These are phyloP conservation scores for Chamaetylas fuelleborni DNA, from an alignment of 2,113 vertebrate genomes.

Conservation along the genomic window DNA sequence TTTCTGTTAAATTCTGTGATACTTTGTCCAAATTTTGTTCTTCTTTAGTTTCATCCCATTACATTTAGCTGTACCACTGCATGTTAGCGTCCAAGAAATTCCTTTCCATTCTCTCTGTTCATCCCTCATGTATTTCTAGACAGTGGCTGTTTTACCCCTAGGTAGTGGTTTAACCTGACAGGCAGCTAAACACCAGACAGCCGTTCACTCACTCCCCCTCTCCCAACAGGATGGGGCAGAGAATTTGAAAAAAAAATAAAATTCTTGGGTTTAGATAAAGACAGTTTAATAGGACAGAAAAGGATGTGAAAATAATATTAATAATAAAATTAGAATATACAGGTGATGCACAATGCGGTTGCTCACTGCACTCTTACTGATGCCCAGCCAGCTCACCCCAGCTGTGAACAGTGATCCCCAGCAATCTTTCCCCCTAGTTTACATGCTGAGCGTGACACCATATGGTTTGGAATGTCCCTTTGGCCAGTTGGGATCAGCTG, in stretches of 20 bases:
- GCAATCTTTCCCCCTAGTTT: background rate
- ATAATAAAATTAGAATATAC: background rate
- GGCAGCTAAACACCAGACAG: background rate
- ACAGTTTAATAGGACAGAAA: background rate
- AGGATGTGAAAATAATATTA: background rate
- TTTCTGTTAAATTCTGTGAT: background rate
- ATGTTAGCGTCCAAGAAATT: background rate
- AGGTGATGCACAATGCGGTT: background rate
- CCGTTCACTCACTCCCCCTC: background rate
- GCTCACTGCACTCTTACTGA: fast-evolving
- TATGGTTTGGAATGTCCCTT: background rate
- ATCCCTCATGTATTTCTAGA: background rate
- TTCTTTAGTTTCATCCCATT: background rate
- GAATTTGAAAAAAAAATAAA: background rate
- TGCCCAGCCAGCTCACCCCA: background rate
- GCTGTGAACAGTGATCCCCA: background rate
- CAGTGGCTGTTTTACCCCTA: background rate
- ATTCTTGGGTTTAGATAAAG: background rate
- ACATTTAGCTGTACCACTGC: background rate
- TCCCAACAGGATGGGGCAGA: background rate
- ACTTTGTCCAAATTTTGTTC: background rate
- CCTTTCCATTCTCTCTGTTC: background rate
- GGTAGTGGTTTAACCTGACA: background rate
- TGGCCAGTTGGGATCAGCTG: background rate
- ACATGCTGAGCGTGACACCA: background rate